Conservation (phyloP, 2,797 vertebrate genomes). For the Brotula barbata region DNA sequence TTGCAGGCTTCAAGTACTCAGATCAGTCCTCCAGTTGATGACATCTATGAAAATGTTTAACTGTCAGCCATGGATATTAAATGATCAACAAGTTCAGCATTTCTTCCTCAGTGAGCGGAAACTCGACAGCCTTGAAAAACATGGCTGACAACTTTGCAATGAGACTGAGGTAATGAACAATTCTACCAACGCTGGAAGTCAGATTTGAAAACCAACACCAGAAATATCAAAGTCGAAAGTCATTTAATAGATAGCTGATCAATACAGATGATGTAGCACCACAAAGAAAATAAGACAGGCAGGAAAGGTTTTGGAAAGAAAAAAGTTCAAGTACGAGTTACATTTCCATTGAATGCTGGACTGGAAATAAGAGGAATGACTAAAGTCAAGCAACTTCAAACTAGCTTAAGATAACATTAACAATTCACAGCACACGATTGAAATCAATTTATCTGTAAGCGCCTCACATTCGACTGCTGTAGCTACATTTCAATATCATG, state of each 20-base stretch:
- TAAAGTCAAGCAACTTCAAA: too few relatives aligned
- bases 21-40: conserved; percentile 41
- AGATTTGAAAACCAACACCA: too few relatives aligned
- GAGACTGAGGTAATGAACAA: conserved; percentile 14
- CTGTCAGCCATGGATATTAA: neutral
- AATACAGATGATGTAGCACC: neutral
- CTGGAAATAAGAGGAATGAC: too few relatives aligned
- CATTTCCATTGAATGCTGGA: too few relatives aligned
- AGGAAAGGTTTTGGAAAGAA: too few relatives aligned
- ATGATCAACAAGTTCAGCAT: neutral
- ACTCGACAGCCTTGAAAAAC: conserved; percentile 2
- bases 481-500: too few relatives aligned
- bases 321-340: too few relatives aligned
- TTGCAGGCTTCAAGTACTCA: conserved; percentile 54
- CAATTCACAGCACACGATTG: too few relatives aligned
- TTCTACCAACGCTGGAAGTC: neutral
- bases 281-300: conserved; percentile 12
- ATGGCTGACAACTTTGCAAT: neutral
- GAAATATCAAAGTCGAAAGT: too few relatives aligned
- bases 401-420: too few relatives aligned
- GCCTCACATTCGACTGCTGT: too few relatives aligned
- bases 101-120: conserved; percentile 7
- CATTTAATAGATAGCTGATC: neutral
- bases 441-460: too few relatives aligned
- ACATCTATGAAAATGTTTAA: conserved; percentile 78